Conservation (phyloP, 2,797 vertebrate genomes). For the Clamator glandarius region DNA sequence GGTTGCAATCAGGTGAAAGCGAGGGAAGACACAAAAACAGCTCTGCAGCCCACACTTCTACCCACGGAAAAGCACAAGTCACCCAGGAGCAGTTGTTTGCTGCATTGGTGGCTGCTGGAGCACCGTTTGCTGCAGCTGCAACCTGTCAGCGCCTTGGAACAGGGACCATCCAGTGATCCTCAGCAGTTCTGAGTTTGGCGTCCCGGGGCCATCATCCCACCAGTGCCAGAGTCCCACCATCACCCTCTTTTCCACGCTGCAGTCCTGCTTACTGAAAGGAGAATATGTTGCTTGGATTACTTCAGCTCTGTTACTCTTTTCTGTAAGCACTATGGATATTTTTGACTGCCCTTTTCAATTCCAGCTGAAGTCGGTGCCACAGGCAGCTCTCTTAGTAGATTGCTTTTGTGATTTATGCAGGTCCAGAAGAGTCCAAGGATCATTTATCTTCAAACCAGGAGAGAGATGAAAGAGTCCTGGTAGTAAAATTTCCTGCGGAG, state of each 20-base stretch:
- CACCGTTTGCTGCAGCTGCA: background rate
- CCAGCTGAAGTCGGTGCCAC: conserved; percentile 70
- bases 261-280: background rate
- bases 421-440: conserved; percentile 77
- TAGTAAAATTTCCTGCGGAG: conserved; percentile 77
- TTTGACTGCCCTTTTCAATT: conserved; percentile 74
- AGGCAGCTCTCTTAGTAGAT: conserved; percentile 78
- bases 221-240: background rate
- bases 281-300: conserved; percentile 1
- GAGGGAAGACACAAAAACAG: conserved; percentile 52
- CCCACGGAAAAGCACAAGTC: conserved; percentile 17
- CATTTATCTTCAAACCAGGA: conserved; percentile 82
- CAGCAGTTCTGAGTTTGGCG: rapidly evolving
- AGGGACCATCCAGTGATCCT: rapidly evolving
- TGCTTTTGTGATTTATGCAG: conserved; percentile 82
- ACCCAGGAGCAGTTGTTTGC: background rate
- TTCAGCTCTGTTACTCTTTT: conserved; percentile 36
- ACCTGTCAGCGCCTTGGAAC: background rate
- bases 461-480: conserved; percentile 77
- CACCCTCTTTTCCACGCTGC: background rate
- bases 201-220: background rate
- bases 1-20: conserved; percentile 52
- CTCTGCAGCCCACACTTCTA: background rate
- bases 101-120: background rate
- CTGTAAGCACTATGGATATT: conserved; percentile 69